These are phyloP conservation scores for Calycopis cecrops DNA, from an alignment of 1,140 invertebrate species.

Conservation along the genomic window DNA sequence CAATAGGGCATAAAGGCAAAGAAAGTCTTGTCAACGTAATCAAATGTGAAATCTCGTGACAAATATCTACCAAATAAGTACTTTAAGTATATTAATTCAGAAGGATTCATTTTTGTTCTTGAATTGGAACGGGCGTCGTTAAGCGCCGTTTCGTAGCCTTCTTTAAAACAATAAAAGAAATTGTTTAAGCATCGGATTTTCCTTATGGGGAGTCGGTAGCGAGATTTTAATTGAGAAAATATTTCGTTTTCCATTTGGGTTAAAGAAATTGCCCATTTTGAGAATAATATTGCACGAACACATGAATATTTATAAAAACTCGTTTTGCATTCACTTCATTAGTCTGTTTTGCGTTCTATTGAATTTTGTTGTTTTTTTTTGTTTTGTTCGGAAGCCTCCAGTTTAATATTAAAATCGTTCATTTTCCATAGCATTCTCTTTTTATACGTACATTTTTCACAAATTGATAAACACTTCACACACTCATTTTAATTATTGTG, in stretches of 20 bases:
- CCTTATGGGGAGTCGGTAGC: constrained; percentile 17
- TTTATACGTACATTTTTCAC: no score
- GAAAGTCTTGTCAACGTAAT: no score
- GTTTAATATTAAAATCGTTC: no score
- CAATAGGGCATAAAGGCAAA: no score
- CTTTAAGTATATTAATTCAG: constrained; percentile 17
- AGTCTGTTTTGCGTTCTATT: constrained; percentile 14
- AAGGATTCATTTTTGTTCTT: constrained; percentile 17
- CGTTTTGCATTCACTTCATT: constrained; percentile 28
- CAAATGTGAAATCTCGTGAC: neutral
- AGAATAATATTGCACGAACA: constrained; percentile 24
- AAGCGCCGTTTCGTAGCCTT: constrained; percentile 21
- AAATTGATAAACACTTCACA: no score
- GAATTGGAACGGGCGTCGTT: constrained; percentile 16
- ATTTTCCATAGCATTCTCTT: no score
- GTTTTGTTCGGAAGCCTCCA: neutral
- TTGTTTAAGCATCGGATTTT: constrained; percentile 22
- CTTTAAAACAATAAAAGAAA: constrained; percentile 30
- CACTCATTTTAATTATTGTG: no score
- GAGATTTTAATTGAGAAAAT: constrained; percentile 29
- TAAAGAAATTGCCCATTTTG: constrained; percentile 19
- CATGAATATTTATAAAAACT: constrained; percentile 25
- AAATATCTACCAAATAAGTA: constrained; percentile 16
- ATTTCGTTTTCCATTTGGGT: constrained; percentile 23
- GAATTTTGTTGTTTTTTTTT: constrained; percentile 10